A percentile compares a stretch with the other conserved stretches of the same genome.
phyloP scores from a whole-genome alignment of 2,797 vertebrate genomes.

The Pygocentrus nattereri region DNA sequence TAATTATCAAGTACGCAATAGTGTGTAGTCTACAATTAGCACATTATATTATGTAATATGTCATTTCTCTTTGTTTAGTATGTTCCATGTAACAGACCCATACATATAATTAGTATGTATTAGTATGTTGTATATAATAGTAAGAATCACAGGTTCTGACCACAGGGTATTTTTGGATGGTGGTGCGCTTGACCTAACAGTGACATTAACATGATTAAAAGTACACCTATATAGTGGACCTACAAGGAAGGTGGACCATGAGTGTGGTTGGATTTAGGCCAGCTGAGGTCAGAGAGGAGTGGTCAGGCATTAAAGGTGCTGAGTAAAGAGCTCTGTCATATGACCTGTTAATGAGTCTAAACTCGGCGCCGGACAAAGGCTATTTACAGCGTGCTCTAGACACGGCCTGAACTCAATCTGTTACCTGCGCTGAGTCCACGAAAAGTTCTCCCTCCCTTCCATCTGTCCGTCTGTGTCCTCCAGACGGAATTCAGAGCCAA shows the following conservation, averaged over 20 bases:
- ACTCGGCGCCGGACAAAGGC: constrained; percentile 57
- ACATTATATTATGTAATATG: too few relatives aligned
- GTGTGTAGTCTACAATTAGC: too few relatives aligned
- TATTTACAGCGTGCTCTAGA: constrained; percentile 66
- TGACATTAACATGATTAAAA: too few relatives aligned
- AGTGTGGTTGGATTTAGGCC: not conserved
- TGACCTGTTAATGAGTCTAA: constrained; percentile 69
- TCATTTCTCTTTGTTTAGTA: too few relatives aligned
- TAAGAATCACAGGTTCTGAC: too few relatives aligned
- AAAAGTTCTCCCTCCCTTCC: not conserved
- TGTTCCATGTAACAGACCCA: too few relatives aligned
- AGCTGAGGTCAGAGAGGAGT: not conserved
- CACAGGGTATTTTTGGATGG: too few relatives aligned
- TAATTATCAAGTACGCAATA: too few relatives aligned
- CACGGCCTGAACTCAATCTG: constrained; percentile 64
- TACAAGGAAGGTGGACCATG: not conserved
- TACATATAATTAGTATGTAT: too few relatives aligned
- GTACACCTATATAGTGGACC: too few relatives aligned
- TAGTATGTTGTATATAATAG: too few relatives aligned
- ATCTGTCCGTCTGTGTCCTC: not conserved
- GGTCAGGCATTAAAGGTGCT: constrained; percentile 3
- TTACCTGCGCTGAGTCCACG: constrained; percentile 40
- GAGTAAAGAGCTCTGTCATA: constrained; percentile 9
- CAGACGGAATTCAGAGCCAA: not conserved
- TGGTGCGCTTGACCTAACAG: too few relatives aligned